Conservation (phyloP, 2,113 vertebrate species). For the Rhadina sibilatrix region DNA sequence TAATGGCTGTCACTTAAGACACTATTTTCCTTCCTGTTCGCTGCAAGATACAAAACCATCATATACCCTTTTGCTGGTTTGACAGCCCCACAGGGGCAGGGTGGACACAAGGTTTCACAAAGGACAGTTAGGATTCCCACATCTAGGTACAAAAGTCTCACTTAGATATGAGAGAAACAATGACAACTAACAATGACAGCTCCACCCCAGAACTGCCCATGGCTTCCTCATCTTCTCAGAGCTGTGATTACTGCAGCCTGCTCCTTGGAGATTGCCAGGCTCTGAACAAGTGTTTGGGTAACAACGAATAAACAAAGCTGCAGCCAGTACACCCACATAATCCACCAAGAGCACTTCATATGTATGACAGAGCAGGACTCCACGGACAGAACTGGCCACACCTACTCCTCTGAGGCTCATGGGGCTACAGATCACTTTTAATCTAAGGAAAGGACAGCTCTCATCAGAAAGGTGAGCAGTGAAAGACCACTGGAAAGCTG, state of each 20-base stretch:
- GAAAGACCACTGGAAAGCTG: background rate
- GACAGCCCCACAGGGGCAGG: background rate
- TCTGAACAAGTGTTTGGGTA: background rate
- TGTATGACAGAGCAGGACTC: background rate
- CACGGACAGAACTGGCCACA: background rate
- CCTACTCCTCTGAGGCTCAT: background rate
- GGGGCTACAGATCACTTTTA: background rate
- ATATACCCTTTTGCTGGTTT: background rate
- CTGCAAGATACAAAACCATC: background rate
- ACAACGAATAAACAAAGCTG: background rate
- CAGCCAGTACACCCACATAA: background rate
- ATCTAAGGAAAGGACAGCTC: background rate
- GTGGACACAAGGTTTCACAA: background rate
- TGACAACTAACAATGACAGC: background rate
- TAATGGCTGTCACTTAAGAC: background rate
- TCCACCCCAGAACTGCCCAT: background rate
- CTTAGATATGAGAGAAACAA: rapidly evolving
- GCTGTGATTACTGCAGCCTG: rapidly evolving
- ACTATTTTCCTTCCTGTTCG: background rate
- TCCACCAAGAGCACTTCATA: rapidly evolving
- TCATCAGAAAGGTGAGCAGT: background rate
- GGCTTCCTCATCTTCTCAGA: background rate
- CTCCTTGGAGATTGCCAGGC: background rate
- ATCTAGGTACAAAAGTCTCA: background rate
- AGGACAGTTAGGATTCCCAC: background rate